Evolutionary conservation across 2,113 vertebrate genomes (phyloP).

Genomic region (Dolichotis patagonum): DNA sequence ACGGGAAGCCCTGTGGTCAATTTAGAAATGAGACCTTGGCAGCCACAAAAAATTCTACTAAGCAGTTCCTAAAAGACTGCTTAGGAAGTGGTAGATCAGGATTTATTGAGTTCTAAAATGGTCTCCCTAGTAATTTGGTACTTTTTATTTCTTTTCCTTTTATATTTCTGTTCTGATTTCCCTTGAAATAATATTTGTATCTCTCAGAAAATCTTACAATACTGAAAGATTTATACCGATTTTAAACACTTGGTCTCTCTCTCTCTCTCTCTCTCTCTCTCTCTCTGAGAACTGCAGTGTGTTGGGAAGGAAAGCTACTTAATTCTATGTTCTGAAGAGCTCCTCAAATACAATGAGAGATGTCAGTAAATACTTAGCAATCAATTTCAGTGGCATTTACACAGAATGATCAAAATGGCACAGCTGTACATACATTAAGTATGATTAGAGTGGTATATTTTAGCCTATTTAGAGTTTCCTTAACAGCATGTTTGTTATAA

Average conservation of each 20-base stretch:
- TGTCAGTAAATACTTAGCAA: slow-evolving; percentile 43
- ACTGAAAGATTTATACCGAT: slow-evolving; percentile 20
- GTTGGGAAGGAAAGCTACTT: not conserved
- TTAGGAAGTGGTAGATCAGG: not conserved
- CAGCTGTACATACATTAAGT: slow-evolving; percentile 55
- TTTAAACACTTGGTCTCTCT: slow-evolving; percentile 25
- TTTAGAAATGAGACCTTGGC: slow-evolving; percentile 51
- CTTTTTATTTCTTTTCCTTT: slow-evolving; percentile 19
- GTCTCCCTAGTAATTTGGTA: not conserved
- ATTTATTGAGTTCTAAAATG: not conserved
- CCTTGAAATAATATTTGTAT: slow-evolving; percentile 10
- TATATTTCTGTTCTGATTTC: slow-evolving; percentile 32
- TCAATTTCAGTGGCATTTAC: slow-evolving; percentile 46
- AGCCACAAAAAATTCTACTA: slow-evolving; percentile 31
- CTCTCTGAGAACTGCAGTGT: not conserved
- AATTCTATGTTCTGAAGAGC: slow-evolving; percentile 23
- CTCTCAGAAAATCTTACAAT: not conserved
- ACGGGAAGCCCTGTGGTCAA: slow-evolving; percentile 3
- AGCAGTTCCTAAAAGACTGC: slow-evolving; percentile 37
- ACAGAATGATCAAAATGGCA: slow-evolving; percentile 57
- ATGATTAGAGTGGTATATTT: slow-evolving; percentile 64
- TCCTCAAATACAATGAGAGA: not conserved
- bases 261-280: not conserved
- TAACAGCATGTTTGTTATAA: slow-evolving; percentile 67
- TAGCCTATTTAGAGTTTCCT: slow-evolving; percentile 68